Conservation (phyloP, 2,113 vertebrate species). For the Percopsis transmontana region DNA sequence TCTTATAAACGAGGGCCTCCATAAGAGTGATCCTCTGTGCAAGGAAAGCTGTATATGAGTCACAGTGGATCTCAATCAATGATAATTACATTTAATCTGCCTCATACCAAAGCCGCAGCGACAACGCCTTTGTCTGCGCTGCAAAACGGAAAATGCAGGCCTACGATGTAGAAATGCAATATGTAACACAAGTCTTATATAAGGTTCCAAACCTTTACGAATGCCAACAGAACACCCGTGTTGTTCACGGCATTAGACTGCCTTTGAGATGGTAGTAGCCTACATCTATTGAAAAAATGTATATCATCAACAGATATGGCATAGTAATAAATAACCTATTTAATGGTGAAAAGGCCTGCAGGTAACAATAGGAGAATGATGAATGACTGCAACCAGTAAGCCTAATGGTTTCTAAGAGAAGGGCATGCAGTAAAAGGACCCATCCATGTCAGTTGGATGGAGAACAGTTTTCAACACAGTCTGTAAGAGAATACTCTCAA, state of each 20-base stretch:
- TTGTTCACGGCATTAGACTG: too few relatives aligned
- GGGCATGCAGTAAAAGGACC: background rate
- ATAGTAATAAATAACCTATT: too few relatives aligned
- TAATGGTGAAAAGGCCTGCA: background rate
- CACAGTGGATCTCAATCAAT: background rate
- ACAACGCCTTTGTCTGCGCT: background rate
- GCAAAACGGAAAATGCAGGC: background rate
- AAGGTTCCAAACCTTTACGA: too few relatives aligned
- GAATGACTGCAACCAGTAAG: background rate
- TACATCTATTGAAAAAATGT: too few relatives aligned
- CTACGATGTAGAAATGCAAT: background rate
- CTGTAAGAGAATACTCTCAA: background rate
- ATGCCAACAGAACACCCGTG: too few relatives aligned
- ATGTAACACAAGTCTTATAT: background rate
- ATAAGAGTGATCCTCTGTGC: background rate
- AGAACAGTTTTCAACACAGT: background rate
- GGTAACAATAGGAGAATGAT: background rate
- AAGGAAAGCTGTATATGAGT: background rate
- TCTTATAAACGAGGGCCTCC: background rate
- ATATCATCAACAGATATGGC: too few relatives aligned
- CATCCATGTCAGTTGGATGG: background rate
- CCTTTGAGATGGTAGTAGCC: too few relatives aligned
- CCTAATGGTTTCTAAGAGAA: background rate
- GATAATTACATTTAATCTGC: slow-evolving; percentile 11
- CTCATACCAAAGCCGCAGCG: background rate